Conservation (phyloP, 2,888 invertebrate species). For the Therioaphis trifolii region DNA sequence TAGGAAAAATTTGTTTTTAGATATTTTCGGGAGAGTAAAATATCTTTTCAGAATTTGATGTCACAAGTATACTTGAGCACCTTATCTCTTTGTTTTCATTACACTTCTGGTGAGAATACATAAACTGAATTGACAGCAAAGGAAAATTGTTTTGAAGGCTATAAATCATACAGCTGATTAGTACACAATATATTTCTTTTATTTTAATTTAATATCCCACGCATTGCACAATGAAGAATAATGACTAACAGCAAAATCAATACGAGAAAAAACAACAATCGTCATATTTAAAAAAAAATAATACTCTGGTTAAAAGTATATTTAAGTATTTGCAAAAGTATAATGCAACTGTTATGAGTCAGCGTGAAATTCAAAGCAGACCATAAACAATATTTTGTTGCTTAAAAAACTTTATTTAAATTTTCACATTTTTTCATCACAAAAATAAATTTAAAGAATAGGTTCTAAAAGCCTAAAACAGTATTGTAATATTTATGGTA, state of each 20-base stretch:
- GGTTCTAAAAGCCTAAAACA: constrained; percentile 43
- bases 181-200: constrained; percentile 41
- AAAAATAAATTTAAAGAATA: constrained; percentile 49
- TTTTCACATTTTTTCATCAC: constrained; percentile 32
- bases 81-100: too few species aligned
- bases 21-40: too few species aligned
- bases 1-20: too few species aligned
- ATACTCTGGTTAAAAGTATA: constrained; percentile 44
- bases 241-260: constrained; percentile 56
- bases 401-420: constrained; percentile 24
- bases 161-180: not conserved
- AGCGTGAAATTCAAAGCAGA: constrained; percentile 36
- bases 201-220: constrained; percentile 54
- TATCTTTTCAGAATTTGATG: too few species aligned
- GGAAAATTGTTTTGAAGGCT: not conserved
- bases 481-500: constrained; percentile 42
- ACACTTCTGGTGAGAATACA: not conserved
- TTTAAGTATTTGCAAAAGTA: constrained; percentile 27
- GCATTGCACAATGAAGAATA: constrained; percentile 61
- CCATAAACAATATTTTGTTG: constrained; percentile 3
- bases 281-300: constrained; percentile 41
- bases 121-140: not conserved
- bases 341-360: constrained; percentile 28
- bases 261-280: constrained; percentile 46
- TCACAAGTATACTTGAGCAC: too few species aligned